phyloP scores from a whole-genome alignment of 2,888 invertebrate species.

The Tanaodytes sp. region DNA sequence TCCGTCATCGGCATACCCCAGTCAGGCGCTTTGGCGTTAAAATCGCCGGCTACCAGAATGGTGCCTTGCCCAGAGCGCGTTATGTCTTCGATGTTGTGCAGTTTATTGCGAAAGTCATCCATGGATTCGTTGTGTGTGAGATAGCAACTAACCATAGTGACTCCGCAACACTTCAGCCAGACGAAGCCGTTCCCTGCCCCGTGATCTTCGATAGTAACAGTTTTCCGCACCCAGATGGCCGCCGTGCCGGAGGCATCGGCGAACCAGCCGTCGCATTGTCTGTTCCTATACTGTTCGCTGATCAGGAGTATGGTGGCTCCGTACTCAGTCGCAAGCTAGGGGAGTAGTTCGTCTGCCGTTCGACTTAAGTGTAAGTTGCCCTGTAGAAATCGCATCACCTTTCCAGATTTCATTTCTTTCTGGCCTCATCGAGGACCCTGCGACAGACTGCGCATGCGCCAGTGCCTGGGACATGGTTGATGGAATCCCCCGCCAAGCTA shows the following conservation, averaged over 20 bases:
- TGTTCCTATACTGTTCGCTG: slow-evolving; percentile 25
- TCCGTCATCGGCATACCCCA: slow-evolving; percentile 58
- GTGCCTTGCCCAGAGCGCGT: slow-evolving; percentile 17
- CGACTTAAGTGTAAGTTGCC: too few species aligned
- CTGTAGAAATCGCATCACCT: too few species aligned
- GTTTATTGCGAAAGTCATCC: slow-evolving; percentile 26
- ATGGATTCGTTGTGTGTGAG: slow-evolving; percentile 10
- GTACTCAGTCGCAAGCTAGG: too few species aligned
- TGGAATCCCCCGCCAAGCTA: too few species aligned
- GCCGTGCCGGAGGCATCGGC: slow-evolving; percentile 23
- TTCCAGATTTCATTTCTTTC: too few species aligned
- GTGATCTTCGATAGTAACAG: background rate
- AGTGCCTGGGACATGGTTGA: too few species aligned
- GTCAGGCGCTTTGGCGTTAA: slow-evolving; percentile 45
- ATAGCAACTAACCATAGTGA: slow-evolving; percentile 14
- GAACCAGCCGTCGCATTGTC: slow-evolving; percentile 11
- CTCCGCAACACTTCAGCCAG: background rate
- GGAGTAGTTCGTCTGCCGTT: too few species aligned
- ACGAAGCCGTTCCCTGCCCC: background rate
- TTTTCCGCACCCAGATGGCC: slow-evolving; percentile 29
- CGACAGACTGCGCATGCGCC: too few species aligned
- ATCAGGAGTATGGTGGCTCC: slow-evolving; percentile 2
- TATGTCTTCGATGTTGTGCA: background rate
- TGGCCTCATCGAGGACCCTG: too few species aligned
- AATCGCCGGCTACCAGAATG: slow-evolving; percentile 35